Percentiles rank a stretch among this genome's conserved stretches.
phyloP scores from a whole-genome alignment of 92 coral and sea anemone species.

The Porites evermanni region DNA sequence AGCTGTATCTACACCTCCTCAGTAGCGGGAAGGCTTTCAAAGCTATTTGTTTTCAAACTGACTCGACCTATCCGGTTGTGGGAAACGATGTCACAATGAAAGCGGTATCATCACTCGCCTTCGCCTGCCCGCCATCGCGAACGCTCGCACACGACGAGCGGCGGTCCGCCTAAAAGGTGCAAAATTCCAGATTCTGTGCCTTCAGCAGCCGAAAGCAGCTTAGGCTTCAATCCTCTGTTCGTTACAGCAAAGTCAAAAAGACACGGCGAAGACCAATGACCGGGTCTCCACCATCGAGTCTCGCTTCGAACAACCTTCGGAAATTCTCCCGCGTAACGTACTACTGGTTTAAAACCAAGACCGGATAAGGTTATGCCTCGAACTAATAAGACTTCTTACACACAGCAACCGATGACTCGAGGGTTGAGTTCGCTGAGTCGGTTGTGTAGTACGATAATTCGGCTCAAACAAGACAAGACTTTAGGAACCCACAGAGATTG shows the following conservation, averaged over 20 bases:
- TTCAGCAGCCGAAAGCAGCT: neutral
- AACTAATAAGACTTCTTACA: too few species aligned
- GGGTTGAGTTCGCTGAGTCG: too few species aligned
- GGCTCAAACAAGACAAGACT: too few species aligned
- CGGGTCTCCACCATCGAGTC: constrained; percentile 7
- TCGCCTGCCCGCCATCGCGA: constrained; percentile 3
- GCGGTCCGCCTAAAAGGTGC: neutral
- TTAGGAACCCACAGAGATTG: neutral
- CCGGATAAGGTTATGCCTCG: too few species aligned
- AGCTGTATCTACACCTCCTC: neutral
- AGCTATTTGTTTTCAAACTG: neutral
- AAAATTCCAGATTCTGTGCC: constrained; percentile 2
- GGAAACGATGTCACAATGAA: neutral
- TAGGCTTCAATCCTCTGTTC: neutral
- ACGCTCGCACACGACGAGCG: neutral
- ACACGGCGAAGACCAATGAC: neutral
- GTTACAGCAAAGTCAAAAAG: constrained; percentile 11
- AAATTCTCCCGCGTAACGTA: neutral
- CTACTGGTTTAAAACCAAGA: too few species aligned
- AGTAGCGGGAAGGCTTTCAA: neutral
- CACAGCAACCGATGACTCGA: too few species aligned
- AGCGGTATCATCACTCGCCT: neutral
- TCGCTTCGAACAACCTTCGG: neutral
- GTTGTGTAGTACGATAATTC: too few species aligned
- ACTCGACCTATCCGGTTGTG: neutral